Evolutionary conservation across 30 jellyfish, hydroid and myxozoan genomes (phyloP), one percentile per base, ranked within the genome.

Genomic region (Turritopsis dohrnii): DNA sequence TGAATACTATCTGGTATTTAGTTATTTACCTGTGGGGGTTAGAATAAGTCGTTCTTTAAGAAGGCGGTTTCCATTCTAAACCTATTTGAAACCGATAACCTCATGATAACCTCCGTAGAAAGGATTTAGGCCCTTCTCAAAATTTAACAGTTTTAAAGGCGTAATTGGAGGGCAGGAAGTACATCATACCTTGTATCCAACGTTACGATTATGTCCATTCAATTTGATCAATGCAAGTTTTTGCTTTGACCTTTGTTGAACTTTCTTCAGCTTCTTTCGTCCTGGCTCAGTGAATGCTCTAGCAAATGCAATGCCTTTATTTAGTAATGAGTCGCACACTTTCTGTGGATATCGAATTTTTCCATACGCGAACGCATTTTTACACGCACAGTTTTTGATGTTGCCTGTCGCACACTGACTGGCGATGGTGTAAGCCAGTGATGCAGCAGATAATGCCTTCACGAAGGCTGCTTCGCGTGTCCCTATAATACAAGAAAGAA

Each of bases 341-440:
- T 27, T 69, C 9, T 27, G 28, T 16, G 28, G 0, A n/a, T n/a
- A 69, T 69, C 28, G 28, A 23, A 69, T 21, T 69, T 69, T 69
- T n/a, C 77, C 77, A 19, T 23, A 27, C 28, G 19, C 23, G 19
- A n/a, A 9, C 23, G 77, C 31, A 21, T 23, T 9, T 23, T 23
- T 1, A 19, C 77, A 69, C 19, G 31, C 30, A 69, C 77, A 69
- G 0, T 69, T 69, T 19, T 23, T 27, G 9, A 69, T 69, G 31
- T 9, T 69, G 9, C 77, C 77, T n/a, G 77, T n/a, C 77, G 77
- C 77, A 69, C 77, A 69, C 31, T 69, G 16, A 27, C 31, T 69
- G 77, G 77, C 77, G 31, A 69, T 27, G 77, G 28, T 23, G 19
- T 69, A 69, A 9, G 77, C 77, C 16, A 69, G 77, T 1, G 77